Base-by-base conservation (phyloP, 2,113 vertebrate genomes). In the Esox niger region DNA sequence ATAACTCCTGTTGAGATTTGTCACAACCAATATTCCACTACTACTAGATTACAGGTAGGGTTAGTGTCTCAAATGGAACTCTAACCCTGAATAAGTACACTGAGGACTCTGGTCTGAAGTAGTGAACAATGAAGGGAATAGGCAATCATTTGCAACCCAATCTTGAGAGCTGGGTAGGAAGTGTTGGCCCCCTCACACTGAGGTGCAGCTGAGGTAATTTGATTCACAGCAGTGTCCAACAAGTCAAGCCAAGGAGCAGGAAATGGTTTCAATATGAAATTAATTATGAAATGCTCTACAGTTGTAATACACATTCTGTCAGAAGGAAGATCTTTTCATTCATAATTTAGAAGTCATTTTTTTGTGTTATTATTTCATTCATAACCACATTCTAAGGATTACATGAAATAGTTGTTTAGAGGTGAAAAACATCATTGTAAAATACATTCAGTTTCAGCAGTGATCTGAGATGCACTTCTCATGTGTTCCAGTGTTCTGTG, bases 141-240 rank as follows among this genome's bases (percentile, higher is more conserved):
- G 20, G 47, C 20, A 21, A 4, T 15, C 15, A 4, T 43, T 43
- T 4, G 38, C 1, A 15, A 15, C 38, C 3, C 38, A 43, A 15
- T 1, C 38, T 15, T 15, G 38, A 43, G 38, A 43, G 38, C 38
- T 43, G 38, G 38, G 38, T 43, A 43, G 5, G 15, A 43, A 52
- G 47, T n/a, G n/a, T n/a, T 27, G 59, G 46, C 33, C 9, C 62
- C n/a, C n/a, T n/a, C 82, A 38, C 23, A 60, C 79, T 69, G 79
- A 17, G 64, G 25, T 67, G 62, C 66, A 32, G 63, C 65, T 67
- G 72, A 76, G 77, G 79, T 76, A 66, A 82, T 82, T 79, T 66
- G 70, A 66, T 68, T 61, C 73, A 21, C 68, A 33, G 73, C 70
- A 54, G 70, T 68, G 73, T 64, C 43, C 52, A 62, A 11, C 63